These are phyloP conservation scores for Capricornis sumatraensis DNA, from an alignment of 2,113 vertebrate species.

Conservation along the genomic window DNA sequence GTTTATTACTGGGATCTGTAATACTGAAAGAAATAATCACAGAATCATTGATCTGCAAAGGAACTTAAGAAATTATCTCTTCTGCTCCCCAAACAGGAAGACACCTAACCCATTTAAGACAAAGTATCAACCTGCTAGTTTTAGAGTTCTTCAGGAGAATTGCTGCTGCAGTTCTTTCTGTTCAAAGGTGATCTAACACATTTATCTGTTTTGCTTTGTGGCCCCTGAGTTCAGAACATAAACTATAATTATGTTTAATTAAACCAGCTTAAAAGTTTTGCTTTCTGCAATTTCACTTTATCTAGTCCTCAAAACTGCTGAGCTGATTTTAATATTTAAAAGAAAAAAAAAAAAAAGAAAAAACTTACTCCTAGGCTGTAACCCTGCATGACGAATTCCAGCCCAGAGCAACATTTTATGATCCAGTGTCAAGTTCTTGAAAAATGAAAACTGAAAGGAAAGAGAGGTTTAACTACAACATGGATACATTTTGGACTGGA, in stretches of 20 bases:
- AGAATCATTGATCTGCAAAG: background rate
- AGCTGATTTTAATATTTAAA: conserved; percentile 20
- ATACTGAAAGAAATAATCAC: background rate
- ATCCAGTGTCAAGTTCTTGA: conserved; percentile 30
- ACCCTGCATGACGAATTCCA: background rate
- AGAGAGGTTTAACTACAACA: conserved; percentile 1
- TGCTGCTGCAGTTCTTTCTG: background rate
- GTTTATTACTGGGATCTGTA: background rate
- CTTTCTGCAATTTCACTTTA: conserved; percentile 13
- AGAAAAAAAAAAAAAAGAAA: background rate
- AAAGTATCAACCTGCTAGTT: background rate
- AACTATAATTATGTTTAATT: background rate
- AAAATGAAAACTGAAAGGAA: conserved; percentile 40
- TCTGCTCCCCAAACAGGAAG: background rate
- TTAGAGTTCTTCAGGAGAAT: conserved; percentile 10
- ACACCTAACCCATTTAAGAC: background rate
- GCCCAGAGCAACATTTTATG: conserved; percentile 38
- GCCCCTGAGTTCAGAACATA: background rate
- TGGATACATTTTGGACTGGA: background rate
- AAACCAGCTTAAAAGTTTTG: conserved; percentile 17
- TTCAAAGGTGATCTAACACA: background rate
- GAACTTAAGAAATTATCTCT: background rate
- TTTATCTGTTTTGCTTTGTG: conserved; percentile 18
- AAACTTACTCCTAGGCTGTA: background rate
- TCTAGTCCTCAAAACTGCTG: background rate